phyloP scores from a whole-genome alignment of 2,797 vertebrate genomes.

The Chiloscyllium punctatum region DNA sequence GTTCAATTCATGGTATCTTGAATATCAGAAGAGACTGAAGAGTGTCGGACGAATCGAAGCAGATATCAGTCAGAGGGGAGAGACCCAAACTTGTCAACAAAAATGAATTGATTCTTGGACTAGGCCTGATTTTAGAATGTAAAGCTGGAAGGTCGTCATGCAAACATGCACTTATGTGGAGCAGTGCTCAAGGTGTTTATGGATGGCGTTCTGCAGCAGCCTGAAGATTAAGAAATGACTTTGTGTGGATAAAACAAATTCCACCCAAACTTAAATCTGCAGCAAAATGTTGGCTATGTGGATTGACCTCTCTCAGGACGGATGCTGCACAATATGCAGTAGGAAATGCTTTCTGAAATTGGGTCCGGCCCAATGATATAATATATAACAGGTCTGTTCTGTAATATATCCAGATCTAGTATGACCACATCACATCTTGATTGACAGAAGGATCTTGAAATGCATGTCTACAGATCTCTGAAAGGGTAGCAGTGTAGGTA shows the following conservation, averaged over 20 bases:
- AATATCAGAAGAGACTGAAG: background rate
- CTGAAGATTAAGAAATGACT: background rate
- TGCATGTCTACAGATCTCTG: background rate
- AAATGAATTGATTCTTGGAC: background rate
- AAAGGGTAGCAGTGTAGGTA: background rate
- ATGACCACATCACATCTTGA: background rate
- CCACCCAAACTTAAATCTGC: background rate
- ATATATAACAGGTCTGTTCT: background rate
- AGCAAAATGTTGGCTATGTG: background rate
- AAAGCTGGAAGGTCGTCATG: background rate
- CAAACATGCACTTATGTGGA: too few relatives aligned
- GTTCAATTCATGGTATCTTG: background rate
- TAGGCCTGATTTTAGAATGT: background rate
- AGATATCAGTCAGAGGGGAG: background rate
- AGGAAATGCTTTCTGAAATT: background rate
- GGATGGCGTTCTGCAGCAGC: background rate
- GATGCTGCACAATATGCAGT: background rate
- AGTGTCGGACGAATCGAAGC: background rate
- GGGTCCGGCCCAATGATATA: background rate
- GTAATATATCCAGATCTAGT: background rate
- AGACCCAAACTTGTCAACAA: background rate
- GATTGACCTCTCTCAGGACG: background rate
- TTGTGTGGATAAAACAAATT: background rate
- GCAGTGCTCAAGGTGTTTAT: background rate
- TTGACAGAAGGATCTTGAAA: background rate